phyloP scores from a whole-genome alignment of 2,113 vertebrate species.

The Ivindomyrus marchei region DNA sequence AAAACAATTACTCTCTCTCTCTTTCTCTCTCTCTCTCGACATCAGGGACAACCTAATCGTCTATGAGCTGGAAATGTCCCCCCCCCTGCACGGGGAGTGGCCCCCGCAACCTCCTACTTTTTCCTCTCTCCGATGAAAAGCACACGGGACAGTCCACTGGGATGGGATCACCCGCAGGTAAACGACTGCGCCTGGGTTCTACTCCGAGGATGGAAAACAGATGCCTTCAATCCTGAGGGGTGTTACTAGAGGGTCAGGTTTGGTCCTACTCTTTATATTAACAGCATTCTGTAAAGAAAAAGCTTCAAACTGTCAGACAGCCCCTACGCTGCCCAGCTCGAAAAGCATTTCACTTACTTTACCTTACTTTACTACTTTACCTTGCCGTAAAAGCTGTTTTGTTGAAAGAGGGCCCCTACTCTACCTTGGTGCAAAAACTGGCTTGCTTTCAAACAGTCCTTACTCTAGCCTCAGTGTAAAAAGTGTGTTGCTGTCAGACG shows the following conservation, averaged over 20 bases:
- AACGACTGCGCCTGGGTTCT: not conserved
- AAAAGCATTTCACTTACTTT: not conserved
- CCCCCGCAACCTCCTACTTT: not conserved
- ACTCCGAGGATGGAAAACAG: not conserved
- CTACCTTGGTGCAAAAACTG: not conserved
- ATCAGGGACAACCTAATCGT: not conserved
- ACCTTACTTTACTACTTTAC: too few species aligned
- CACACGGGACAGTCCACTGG: constrained; percentile 18
- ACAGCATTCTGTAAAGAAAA: not conserved
- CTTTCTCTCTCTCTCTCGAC: not conserved
- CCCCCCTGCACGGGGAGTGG: not conserved
- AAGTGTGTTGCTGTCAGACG: not conserved
- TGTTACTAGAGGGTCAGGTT: not conserved
- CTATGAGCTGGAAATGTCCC: constrained; percentile 4
- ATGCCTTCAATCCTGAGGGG: not conserved
- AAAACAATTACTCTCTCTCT: not conserved
- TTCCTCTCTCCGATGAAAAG: not conserved
- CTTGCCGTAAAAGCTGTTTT: not conserved
- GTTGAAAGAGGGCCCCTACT: not conserved
- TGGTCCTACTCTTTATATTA: not conserved
- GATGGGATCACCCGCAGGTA: constrained; percentile 16
- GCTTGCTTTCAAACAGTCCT: not conserved
- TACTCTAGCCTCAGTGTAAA: not conserved
- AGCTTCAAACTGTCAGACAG: not conserved
- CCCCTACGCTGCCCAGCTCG: not conserved